Evolutionary conservation across 2,113 vertebrate genomes (phyloP).

Genomic region (Caranx melampygus): DNA sequence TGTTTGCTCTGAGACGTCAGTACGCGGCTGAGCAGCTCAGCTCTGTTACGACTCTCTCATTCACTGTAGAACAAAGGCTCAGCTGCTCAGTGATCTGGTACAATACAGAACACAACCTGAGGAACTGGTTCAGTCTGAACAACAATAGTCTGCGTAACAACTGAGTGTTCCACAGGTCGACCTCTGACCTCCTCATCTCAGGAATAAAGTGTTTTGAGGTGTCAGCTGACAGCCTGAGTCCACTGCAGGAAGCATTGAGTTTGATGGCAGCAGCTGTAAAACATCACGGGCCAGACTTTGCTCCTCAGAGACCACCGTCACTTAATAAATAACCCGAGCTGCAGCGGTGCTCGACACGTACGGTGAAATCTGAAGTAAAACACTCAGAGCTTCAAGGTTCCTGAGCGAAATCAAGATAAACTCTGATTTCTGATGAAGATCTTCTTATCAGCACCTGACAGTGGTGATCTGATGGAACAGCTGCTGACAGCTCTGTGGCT

Average conservation of each 20-base stretch:
- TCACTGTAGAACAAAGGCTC: slow-evolving; percentile 50
- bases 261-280: no score
- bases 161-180: slow-evolving; percentile 16
- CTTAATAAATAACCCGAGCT: slow-evolving; percentile 19
- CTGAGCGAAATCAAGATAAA: no score
- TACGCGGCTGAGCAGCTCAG: no score
- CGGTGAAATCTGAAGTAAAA: no score
- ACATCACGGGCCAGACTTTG: slow-evolving; percentile 50
- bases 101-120: slow-evolving; percentile 64
- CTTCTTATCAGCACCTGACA: no score
- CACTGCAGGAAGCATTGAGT: no score
- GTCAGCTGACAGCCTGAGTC: no score
- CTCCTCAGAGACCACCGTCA: not conserved
- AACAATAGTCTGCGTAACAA: slow-evolving; percentile 13
- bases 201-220: not conserved
- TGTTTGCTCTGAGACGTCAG: not conserved
- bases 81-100: not conserved
- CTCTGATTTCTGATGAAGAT: no score
- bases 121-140: slow-evolving; percentile 72
- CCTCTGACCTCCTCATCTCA: not conserved
- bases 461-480: no score
- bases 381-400: no score
- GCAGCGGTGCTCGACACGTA: no score
- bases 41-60: not conserved
- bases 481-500: no score